Conservation (phyloP, 1,140 invertebrate genomes). For the Uloborus diversus region DNA sequence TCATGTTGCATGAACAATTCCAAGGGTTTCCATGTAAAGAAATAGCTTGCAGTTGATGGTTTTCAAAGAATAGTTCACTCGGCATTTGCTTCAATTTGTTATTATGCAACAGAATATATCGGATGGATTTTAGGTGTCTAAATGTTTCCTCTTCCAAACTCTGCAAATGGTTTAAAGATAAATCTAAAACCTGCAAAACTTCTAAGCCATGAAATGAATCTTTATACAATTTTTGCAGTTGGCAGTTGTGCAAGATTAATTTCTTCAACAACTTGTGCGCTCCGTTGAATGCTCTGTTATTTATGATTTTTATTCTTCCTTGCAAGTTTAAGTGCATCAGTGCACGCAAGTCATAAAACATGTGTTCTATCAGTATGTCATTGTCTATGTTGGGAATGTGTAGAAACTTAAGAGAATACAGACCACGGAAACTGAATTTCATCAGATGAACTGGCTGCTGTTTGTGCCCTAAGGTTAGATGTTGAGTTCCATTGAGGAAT, state of each 20-base stretch:
- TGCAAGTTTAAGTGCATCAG: conserved; percentile 69
- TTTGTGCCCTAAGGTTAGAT: conserved; percentile 70
- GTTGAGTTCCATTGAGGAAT: conserved; percentile 74
- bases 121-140: conserved; percentile 71
- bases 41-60: conserved; percentile 67
- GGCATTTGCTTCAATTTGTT: conserved; percentile 72
- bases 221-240: conserved; percentile 73
- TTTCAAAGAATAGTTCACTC: conserved; percentile 69
- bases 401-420: conserved; percentile 69
- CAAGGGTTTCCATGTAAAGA: conserved; percentile 75
- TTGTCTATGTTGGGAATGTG: conserved; percentile 71
- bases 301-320: conserved; percentile 71
- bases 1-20: conserved; percentile 76
- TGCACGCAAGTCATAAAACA: conserved; percentile 71
- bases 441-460: conserved; percentile 69
- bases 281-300: conserved; percentile 75
- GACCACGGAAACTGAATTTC: conserved; percentile 73
- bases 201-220: conserved; percentile 74
- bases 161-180: conserved; percentile 72
- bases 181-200: conserved; percentile 71
- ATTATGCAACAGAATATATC: conserved; percentile 72
- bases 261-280: conserved; percentile 69
- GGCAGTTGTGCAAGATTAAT: conserved; percentile 72
- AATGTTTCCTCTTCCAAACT: conserved; percentile 72
- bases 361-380: conserved; percentile 70